Conservation (phyloP, 2,113 vertebrate species). For the Australoheros scitulus region DNA sequence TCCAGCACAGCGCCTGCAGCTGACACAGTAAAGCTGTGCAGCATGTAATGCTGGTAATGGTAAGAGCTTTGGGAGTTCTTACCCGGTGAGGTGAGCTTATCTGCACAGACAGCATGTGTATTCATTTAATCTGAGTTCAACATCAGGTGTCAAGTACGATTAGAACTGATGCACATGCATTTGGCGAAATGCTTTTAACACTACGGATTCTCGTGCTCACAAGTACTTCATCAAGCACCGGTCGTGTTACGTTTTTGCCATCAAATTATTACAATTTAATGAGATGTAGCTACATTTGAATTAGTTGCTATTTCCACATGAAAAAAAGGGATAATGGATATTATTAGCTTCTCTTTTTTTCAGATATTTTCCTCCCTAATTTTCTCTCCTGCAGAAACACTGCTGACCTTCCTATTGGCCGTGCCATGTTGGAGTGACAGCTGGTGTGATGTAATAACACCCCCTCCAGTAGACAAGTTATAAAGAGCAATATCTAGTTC, state of each 20-base stretch:
- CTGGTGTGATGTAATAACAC: conserved; percentile 78
- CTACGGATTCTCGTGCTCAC: conserved; percentile 1
- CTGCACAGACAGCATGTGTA: conserved; percentile 55
- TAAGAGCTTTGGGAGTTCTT: conserved; percentile 58
- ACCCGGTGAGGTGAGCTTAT: conserved; percentile 61
- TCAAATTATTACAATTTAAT: neutral
- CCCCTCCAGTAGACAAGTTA: conserved; percentile 71
- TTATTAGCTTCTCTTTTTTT: neutral
- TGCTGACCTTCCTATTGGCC: conserved; percentile 64
- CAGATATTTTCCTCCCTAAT: conserved; percentile 59
- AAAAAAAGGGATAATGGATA: neutral
- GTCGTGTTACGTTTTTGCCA: neutral
- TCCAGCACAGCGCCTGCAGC: conserved; percentile 12
- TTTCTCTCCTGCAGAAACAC: conserved; percentile 53
- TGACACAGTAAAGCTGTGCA: conserved; percentile 40
- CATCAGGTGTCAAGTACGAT: conserved; percentile 61
- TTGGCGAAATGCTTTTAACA: conserved; percentile 24
- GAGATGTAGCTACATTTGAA: neutral
- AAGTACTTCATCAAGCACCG: neutral
- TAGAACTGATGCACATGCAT: conserved; percentile 21
- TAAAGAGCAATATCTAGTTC: conserved; percentile 83
- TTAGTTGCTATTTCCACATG: neutral
- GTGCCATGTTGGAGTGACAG: conserved; percentile 72
- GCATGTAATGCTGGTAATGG: conserved; percentile 44
- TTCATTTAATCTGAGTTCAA: conserved; percentile 65